These are phyloP conservation scores for Leucozona laternaria DNA, from an alignment of 2,888 invertebrate genomes.

Conservation along the genomic window DNA sequence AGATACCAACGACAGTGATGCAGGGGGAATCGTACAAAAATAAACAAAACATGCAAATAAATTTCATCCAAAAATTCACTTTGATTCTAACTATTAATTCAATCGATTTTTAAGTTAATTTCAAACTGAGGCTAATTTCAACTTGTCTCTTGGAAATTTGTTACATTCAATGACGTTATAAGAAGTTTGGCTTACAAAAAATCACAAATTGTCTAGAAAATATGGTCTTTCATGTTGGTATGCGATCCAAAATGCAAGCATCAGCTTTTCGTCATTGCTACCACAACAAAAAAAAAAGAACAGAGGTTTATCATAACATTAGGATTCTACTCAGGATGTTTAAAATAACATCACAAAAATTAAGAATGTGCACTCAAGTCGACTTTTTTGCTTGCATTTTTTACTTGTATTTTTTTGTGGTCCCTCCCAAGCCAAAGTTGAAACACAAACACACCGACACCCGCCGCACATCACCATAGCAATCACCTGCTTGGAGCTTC, in stretches of 20 bases:
- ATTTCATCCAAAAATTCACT: too few relatives aligned
- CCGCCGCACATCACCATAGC: neutral
- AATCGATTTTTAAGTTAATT: too few relatives aligned
- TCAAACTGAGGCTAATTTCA: too few relatives aligned
- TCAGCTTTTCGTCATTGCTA: conserved; percentile 38
- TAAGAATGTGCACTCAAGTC: conserved; percentile 12
- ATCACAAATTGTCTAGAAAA: too few relatives aligned
- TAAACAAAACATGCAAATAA: too few relatives aligned
- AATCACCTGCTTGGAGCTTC: conserved; percentile 13
- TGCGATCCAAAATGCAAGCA: conserved; percentile 44
- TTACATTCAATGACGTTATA: too few relatives aligned
- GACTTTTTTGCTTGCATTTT: neutral
- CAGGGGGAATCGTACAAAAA: too few relatives aligned
- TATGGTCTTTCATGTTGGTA: too few relatives aligned
- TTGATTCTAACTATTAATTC: too few relatives aligned
- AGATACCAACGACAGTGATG: too few relatives aligned
- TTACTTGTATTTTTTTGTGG: conserved; percentile 37
- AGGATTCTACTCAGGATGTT: neutral
- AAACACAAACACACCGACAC: conserved; percentile 35
- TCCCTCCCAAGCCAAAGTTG: conserved; percentile 32
- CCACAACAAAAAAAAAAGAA: conserved; percentile 5
- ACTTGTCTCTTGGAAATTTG: too few relatives aligned
- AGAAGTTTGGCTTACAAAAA: too few relatives aligned
- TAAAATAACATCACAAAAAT: conserved; percentile 18
- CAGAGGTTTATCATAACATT: conserved; percentile 9